A percentile compares a stretch with the other conserved stretches of the same genome.
Conservation (phyloP, 1,140 invertebrate genomes). For the Lordiphosa mommai region DNA sequence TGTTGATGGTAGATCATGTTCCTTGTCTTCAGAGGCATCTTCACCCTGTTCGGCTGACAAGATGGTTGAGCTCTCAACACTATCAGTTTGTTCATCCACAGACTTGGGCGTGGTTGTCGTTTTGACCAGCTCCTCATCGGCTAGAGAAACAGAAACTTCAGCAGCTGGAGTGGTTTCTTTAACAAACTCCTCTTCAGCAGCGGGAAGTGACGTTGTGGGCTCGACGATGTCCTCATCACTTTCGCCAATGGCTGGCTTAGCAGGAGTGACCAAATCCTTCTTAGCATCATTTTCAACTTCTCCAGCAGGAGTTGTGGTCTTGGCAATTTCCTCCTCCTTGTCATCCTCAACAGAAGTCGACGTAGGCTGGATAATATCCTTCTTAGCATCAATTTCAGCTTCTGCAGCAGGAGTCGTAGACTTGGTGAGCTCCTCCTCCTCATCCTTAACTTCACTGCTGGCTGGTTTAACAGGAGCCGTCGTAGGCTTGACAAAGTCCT, state of each 20-base stretch:
- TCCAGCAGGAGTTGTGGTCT: conserved; percentile 24
- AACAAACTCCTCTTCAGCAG: conserved; percentile 15
- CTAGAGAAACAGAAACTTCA: not conserved
- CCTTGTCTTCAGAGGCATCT: conserved; percentile 11
- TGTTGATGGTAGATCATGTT: not conserved
- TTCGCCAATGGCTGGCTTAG: too few relatives aligned
- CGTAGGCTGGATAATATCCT: conserved; percentile 14
- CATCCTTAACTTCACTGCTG: too few relatives aligned
- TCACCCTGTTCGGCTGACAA: conserved; percentile 20
- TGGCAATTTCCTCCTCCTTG: conserved; percentile 17
- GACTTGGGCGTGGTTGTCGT: conserved; percentile 43
- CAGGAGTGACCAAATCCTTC: conserved; percentile 16
- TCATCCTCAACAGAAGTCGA: not conserved
- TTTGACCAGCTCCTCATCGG: not conserved
- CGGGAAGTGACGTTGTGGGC: not conserved
- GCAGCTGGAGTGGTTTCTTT: conserved; percentile 27
- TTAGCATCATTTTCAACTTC: not conserved
- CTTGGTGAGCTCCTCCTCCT: conserved; percentile 4
- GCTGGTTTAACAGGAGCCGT: conserved; percentile 1
- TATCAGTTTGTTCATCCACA: conserved; percentile 18
- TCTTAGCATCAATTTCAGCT: not conserved
- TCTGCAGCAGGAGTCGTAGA: conserved; percentile 5
- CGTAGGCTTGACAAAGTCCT: conserved; percentile 17
- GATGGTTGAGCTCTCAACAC: conserved; percentile 26
- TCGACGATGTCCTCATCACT: conserved; percentile 8